Evolutionary conservation across 2,888 invertebrate genomes (phyloP).

Genomic region (Campoplex nolae): DNA sequence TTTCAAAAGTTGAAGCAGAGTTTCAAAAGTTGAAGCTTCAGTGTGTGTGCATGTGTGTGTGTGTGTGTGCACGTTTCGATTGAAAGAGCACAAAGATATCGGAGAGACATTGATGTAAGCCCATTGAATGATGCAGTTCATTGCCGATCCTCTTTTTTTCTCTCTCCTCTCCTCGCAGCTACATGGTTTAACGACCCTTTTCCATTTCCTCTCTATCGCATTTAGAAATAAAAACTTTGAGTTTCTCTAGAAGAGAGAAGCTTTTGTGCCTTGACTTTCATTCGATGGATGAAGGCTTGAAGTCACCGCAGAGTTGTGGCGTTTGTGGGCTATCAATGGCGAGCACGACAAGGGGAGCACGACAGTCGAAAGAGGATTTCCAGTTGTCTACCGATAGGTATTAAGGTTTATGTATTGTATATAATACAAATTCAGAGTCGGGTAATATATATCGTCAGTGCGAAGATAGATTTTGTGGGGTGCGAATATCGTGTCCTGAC

Average conservation of each 20-base stretch:
- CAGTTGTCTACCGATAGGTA: background rate
- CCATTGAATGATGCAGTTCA: conserved; percentile 23
- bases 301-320: background rate
- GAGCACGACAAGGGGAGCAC: background rate
- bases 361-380: background rate
- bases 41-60: background rate
- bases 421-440: background rate
- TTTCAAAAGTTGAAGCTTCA: conserved; percentile 11
- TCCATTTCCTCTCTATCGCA: background rate
- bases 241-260: background rate
- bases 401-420: background rate
- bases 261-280: conserved; percentile 2
- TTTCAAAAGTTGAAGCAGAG: background rate
- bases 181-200: conserved; percentile 12
- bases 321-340: background rate
- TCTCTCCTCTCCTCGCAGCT: background rate
- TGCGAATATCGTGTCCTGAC: conserved; percentile 31
- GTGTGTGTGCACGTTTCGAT: background rate
- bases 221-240: conserved; percentile 17
- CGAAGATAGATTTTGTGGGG: conserved; percentile 42
- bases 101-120: background rate
- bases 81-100: conserved; percentile 13
- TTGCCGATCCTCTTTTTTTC: background rate
- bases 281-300: conserved; percentile 15
- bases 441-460: background rate